Base-by-base conservation (phyloP, 1,140 invertebrate species). In the Drosophila prosaltans region DNA sequence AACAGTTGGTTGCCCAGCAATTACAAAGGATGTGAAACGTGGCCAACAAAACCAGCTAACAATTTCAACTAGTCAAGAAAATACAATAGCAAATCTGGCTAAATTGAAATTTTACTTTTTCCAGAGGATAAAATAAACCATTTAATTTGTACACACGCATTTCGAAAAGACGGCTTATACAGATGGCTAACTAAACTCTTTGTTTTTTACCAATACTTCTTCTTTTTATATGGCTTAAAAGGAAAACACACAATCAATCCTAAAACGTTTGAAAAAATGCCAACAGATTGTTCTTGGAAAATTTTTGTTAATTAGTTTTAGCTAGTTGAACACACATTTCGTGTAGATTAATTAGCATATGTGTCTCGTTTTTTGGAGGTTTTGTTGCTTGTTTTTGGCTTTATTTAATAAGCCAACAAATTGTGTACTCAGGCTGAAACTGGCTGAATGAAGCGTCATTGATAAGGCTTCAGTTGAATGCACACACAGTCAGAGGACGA, bases 401-500 rank as follows among this genome's bases (percentile, higher is more conserved):
- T 59, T 59, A 59, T 39, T 59, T 39, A 59, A 39, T 59, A 59
- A 59, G 16, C 57, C 32, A 39, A 10, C n/a, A 39, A 59, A 59
- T 59, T 59, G 57, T 39, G 30, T 39, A 58, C 55, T 58, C 55
- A 36, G n/a, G 55, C 11, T 32, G 55, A 58, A 58, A 58, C n/a
- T 16, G 16, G 16, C 16, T 16, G 30, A 58, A 58, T 10, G 55
- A 36, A 39, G 57, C 57, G 57, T 59, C 57, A 59, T 59, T 59
- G 57, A 59, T 59, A 59, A 59, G 57, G 57, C 57, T 59, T 59
- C 57, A 59, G 30, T 59, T 59, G 57, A 39, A 39, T 59, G 57
- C 57, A 59, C 57, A 39, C 57, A 39, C 57, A 59, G 57, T 59
- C 32, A 59, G 45, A 51, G 45, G 57, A 39, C 57, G 21, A 59